These are phyloP conservation scores for Dreissena rostriformis DNA, from an alignment of 1,140 invertebrate species.

Conservation along the genomic window DNA sequence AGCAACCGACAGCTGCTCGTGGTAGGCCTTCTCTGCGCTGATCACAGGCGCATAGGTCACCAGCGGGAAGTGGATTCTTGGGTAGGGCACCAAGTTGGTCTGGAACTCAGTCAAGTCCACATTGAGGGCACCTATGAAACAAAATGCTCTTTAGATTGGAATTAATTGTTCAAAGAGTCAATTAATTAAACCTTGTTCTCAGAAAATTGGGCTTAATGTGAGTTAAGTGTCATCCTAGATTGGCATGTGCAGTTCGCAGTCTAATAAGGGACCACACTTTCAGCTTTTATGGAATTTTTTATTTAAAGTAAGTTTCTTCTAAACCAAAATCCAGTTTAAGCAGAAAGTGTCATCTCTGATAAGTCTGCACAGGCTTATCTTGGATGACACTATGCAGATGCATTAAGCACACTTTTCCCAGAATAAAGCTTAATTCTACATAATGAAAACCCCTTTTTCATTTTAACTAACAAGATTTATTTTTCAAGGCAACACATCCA, in stretches of 20 bases:
- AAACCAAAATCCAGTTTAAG: too few relatives aligned
- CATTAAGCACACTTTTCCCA: too few relatives aligned
- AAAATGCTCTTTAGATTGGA: neutral
- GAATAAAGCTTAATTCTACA: too few relatives aligned
- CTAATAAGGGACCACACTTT: too few relatives aligned
- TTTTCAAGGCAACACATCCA: neutral
- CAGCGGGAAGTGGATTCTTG: constrained; percentile 80
- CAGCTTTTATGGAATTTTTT: too few relatives aligned
- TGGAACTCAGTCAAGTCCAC: constrained; percentile 93
- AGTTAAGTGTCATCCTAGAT: neutral
- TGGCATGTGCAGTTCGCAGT: too few relatives aligned
- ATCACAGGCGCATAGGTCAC: constrained; percentile 79
- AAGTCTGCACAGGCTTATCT: too few relatives aligned
- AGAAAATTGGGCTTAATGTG: neutral
- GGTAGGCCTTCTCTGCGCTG: constrained; percentile 80
- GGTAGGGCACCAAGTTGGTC: constrained; percentile 81
- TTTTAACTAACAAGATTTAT: neutral
- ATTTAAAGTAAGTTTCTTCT: too few relatives aligned
- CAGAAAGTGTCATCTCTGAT: too few relatives aligned
- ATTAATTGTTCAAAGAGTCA: neutral
- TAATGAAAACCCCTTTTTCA: neutral
- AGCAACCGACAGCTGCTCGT: constrained; percentile 84
- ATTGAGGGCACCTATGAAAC: constrained; percentile 86
- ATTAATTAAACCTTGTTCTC: neutral
- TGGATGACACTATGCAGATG: too few relatives aligned